Percentiles rank a stretch among this genome's conserved stretches.
Evolutionary conservation across 2,797 vertebrate genomes (phyloP).

Genomic region (Aulostomus chinensis): DNA sequence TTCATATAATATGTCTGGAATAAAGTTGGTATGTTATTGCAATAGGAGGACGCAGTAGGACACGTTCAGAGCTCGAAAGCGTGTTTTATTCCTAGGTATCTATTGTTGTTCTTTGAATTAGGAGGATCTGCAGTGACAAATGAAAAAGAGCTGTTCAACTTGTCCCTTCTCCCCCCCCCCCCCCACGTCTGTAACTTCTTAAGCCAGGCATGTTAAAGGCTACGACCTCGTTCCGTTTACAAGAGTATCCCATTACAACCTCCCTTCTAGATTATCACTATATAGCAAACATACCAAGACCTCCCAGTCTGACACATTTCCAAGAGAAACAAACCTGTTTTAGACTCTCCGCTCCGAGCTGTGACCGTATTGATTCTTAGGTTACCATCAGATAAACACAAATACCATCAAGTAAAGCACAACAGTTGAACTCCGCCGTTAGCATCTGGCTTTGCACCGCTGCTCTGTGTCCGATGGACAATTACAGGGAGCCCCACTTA

Average conservation of each 20-base stretch:
- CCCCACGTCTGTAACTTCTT: constrained; percentile 75
- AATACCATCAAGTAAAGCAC: constrained; percentile 21
- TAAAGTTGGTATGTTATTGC: too few relatives aligned
- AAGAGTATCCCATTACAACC: constrained; percentile 76
- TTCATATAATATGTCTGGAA: too few relatives aligned
- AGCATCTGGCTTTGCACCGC: too few relatives aligned
- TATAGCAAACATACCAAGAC: constrained; percentile 48
- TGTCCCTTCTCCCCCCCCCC: background rate
- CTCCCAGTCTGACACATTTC: constrained; percentile 52
- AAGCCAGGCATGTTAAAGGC: constrained; percentile 76
- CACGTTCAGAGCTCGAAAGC: too few relatives aligned
- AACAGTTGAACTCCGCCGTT: too few relatives aligned
- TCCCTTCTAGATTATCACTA: constrained; percentile 29
- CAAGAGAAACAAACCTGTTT: constrained; percentile 61
- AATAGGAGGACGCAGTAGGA: too few relatives aligned
- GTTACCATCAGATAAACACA: constrained; percentile 62
- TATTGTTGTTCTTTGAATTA: too few relatives aligned
- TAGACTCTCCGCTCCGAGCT: constrained; percentile 29
- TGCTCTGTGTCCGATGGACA: too few relatives aligned
- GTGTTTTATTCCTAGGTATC: too few relatives aligned
- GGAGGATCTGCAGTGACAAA: background rate
- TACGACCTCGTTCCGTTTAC: constrained; percentile 72
- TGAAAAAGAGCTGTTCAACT: background rate
- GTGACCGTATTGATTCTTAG: constrained; percentile 35
- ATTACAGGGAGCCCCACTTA: too few relatives aligned